Evolutionary conservation across 2,888 invertebrate species (phyloP), one percentile per base, ranked within the genome.

Genomic region (Lasioglossum calceatum): DNA sequence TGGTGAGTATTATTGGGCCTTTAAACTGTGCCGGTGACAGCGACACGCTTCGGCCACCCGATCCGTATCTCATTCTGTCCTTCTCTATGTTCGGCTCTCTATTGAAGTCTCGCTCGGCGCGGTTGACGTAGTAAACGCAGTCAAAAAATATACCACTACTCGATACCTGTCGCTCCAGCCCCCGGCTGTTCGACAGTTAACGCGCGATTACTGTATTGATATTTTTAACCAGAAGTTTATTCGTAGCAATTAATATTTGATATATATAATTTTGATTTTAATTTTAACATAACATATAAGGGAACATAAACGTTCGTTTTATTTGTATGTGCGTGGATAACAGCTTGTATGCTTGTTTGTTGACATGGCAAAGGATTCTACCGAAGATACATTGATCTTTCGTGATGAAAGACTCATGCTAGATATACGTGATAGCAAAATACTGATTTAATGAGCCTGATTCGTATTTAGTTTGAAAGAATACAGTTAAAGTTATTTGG

Each of bases 391-490:
- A 64, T 64, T 32, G 5, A 61, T 61, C 0, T 64, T 1, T 32
- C 32, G n/a, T 85, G 87, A 90, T 90, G 90, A 87, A 39, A 12
- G 75, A 67, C 7, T 70, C 39, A 32, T 77, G 42, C 84, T 89
- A 80, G 83, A 90, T 54, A 39, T 71, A 27, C 87, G 61, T 95
- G 95, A 92, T 94, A 93, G 94, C 86, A 92, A 90, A 94, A 94
- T 83, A 94, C 94, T 95, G 95, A 95, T 95, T 95, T 95, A 95
- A 95, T 95, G 95, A 95, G 95, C 93, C 95, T 95, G 95, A 95
- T 93, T 50, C 54, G 50, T 27, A 5, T 10, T 27, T 16, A 0
- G 27, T 61, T 0, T 36, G 0, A 74, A n/a, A 5, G 64, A 47
- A n/a, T 10, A 19, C 4, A n/a, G 23, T 19, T 27, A 4, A 1